These are phyloP conservation scores for Galerucella calmariensis DNA, from an alignment of 2,888 invertebrate genomes.

Conservation along the genomic window DNA sequence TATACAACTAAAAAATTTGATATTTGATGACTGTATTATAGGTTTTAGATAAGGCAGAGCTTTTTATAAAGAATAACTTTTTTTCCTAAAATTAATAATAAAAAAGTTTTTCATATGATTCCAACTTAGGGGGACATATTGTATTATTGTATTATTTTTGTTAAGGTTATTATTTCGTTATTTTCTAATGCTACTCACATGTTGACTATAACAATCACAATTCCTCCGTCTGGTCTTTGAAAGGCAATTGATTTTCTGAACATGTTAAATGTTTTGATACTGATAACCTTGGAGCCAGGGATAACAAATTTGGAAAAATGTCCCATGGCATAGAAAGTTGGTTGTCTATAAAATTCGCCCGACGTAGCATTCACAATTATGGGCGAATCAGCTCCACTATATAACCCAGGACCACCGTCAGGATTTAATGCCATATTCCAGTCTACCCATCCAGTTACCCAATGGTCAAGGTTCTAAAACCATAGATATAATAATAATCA, in stretches of 20 bases:
- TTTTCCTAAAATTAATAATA: too few species aligned
- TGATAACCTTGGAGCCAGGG: constrained; percentile 68
- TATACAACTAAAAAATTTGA: too few species aligned
- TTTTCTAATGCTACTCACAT: constrained; percentile 59
- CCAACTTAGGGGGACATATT: too few species aligned
- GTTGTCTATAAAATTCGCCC: constrained; percentile 88
- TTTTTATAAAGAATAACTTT: too few species aligned
- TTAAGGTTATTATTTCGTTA: too few species aligned
- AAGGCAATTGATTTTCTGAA: constrained; percentile 67
- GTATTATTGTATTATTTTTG: too few species aligned
- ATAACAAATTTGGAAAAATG: constrained; percentile 79
- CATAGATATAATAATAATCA: not conserved
- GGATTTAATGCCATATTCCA: constrained; percentile 87
- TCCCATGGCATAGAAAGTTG: constrained; percentile 86
- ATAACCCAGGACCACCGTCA: constrained; percentile 82
- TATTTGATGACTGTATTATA: too few species aligned
- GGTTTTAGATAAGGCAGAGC: too few species aligned
- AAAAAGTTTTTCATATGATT: too few species aligned
- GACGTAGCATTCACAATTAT: constrained; percentile 72
- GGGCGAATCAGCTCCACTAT: constrained; percentile 84
- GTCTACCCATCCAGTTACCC: constrained; percentile 83
- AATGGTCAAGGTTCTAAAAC: not conserved
- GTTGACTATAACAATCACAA: constrained; percentile 68
- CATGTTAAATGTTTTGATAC: constrained; percentile 52
- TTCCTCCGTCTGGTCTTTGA: constrained; percentile 66